phyloP scores from a whole-genome alignment of 1,140 invertebrate genomes.

The Augochlora pura region DNA sequence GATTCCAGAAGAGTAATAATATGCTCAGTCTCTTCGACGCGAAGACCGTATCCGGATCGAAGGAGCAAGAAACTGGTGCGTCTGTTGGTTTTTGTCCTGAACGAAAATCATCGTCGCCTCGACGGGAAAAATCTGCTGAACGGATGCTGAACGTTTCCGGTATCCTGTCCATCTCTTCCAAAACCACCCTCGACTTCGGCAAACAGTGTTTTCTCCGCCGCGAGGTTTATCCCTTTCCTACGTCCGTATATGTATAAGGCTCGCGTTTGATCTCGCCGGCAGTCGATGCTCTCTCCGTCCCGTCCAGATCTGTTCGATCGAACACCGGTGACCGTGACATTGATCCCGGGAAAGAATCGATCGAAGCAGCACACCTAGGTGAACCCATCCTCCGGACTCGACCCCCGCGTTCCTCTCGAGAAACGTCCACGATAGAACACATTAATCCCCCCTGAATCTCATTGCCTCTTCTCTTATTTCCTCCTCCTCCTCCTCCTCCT shows the following conservation, averaged over 20 bases:
- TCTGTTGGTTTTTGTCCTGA: too few relatives aligned
- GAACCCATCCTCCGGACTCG: background rate
- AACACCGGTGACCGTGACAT: too few relatives aligned
- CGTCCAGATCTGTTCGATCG: slow-evolving; percentile 45
- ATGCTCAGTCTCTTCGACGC: slow-evolving; percentile 20
- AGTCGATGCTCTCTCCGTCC: slow-evolving; percentile 72
- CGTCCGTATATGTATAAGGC: slow-evolving; percentile 76
- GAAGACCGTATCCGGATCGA: background rate
- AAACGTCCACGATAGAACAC: background rate
- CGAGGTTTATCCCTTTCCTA: background rate
- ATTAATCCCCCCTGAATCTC: background rate
- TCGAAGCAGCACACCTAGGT: slow-evolving; percentile 29
- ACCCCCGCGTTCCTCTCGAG: background rate
- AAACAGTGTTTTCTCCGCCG: background rate
- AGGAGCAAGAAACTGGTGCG: slow-evolving; percentile 2
- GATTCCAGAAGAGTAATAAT: background rate
- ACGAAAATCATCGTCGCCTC: background rate
- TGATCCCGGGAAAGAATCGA: slow-evolving; percentile 11
- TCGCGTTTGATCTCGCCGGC: slow-evolving; percentile 71
- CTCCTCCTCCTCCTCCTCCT: background rate
- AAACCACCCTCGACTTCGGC: too few relatives aligned
- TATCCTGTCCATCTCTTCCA: too few relatives aligned
- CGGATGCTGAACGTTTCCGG: too few relatives aligned
- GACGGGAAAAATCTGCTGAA: too few relatives aligned
- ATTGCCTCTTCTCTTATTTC: background rate